These are phyloP conservation scores for Lepus timidus DNA, from an alignment of 2,113 vertebrate species.

Conservation along the genomic window DNA sequence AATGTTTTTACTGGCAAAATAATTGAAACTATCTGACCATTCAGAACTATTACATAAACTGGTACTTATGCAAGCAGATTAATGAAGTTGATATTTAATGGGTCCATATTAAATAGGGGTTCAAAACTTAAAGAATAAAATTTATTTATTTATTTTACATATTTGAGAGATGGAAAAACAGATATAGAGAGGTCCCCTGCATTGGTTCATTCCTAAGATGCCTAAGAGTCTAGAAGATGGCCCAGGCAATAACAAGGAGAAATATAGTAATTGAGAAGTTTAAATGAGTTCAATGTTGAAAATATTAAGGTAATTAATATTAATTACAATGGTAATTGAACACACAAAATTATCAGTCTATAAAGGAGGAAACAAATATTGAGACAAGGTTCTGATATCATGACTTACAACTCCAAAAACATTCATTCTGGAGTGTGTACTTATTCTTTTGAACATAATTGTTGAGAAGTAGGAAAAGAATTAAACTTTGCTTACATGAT, in stretches of 20 bases:
- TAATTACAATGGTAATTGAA: neutral
- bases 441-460: neutral
- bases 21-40: neutral
- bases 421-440: neutral
- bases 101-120: neutral
- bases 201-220: no score
- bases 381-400: neutral
- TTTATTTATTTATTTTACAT: no score
- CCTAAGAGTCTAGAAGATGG: neutral
- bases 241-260: neutral
- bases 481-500: neutral
- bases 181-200: no score
- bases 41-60: neutral
- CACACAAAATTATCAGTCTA: neutral
- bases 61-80: neutral
- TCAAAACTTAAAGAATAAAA: neutral
- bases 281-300: neutral
- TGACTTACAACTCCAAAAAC: neutral
- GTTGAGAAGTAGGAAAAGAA: neutral
- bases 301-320: neutral
- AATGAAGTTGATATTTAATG: neutral
- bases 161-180: no score
- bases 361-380: neutral
- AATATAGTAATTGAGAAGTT: neutral
- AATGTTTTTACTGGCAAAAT: neutral